Percentiles rank a stretch among this genome's conserved stretches.
Conservation (phyloP, 2,888 invertebrate genomes). For the Hemicrepidius hirtus region DNA sequence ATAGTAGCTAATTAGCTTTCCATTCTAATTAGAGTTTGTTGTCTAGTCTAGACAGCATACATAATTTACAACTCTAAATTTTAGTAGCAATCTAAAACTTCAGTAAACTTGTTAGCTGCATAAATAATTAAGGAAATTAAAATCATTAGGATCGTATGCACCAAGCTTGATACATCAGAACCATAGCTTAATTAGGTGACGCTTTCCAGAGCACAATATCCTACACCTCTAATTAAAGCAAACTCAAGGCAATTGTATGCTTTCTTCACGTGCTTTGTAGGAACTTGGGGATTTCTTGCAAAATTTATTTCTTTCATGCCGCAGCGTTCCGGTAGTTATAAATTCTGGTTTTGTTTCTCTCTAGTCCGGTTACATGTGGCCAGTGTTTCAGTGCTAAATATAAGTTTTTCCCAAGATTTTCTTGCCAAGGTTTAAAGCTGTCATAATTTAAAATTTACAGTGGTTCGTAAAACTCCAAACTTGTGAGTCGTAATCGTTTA, state of each 20-base stretch:
- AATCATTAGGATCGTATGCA: conserved; percentile 36
- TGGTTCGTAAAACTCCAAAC: not conserved
- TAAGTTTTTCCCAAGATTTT: conserved; percentile 30
- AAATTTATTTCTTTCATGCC: conserved; percentile 44
- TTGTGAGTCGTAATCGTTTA: conserved; percentile 7
- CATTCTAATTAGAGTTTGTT: conserved; percentile 20
- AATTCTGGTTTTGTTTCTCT: conserved; percentile 45
- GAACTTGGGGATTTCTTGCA: conserved; percentile 14
- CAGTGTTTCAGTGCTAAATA: conserved; percentile 34
- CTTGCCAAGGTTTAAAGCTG: conserved; percentile 25
- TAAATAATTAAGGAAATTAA: conserved; percentile 39
- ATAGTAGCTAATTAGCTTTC: conserved; percentile 13
- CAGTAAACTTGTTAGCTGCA: conserved; percentile 28
- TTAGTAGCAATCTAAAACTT: conserved; percentile 32
- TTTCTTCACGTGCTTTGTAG: conserved; percentile 9
- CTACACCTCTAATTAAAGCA: conserved; percentile 36
- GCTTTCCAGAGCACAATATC: conserved; percentile 18
- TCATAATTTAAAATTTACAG: conserved; percentile 38
- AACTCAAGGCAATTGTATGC: not conserved
- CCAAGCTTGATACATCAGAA: conserved; percentile 24
- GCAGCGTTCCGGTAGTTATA: conserved; percentile 35
- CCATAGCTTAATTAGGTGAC: conserved; percentile 38
- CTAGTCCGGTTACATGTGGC: conserved; percentile 39
- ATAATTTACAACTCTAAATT: conserved; percentile 25
- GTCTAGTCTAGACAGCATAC: conserved; percentile 23